Percentiles rank a stretch among this genome's conserved stretches.
Evolutionary conservation across 2,113 vertebrate genomes (phyloP).

Genomic region (Corythornis cristatus): DNA sequence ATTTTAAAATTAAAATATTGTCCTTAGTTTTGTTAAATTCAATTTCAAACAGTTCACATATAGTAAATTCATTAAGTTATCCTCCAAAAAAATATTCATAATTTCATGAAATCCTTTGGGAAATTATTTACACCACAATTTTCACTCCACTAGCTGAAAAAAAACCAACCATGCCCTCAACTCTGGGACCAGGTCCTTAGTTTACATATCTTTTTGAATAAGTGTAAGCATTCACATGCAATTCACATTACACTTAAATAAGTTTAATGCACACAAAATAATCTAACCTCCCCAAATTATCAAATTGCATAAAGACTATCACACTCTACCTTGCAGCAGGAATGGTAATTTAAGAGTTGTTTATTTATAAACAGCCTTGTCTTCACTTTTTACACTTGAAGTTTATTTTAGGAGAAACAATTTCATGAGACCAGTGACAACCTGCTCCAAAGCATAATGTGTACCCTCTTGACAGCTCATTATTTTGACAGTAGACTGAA

Average conservation of each 20-base stretch:
- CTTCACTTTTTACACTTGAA: slow-evolving; percentile 20
- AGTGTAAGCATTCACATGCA: not conserved
- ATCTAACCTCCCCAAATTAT: not conserved
- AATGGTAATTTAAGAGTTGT: not conserved
- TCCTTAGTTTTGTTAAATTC: not conserved
- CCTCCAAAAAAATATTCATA: not conserved
- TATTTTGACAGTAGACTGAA: slow-evolving; percentile 25
- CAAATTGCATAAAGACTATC: not conserved
- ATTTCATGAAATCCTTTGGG: not conserved
- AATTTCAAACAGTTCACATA: not conserved
- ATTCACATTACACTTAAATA: too few species aligned
- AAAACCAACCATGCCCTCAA: not conserved
- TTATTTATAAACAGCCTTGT: slow-evolving; percentile 19
- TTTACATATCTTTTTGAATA: not conserved
- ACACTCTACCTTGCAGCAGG: not conserved
- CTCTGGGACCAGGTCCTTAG: not conserved
- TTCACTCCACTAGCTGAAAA: not conserved
- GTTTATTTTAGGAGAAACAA: slow-evolving; percentile 44
- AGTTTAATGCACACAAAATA: not conserved
- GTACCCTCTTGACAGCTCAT: slow-evolving; percentile 49
- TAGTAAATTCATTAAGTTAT: not conserved
- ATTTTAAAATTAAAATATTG: not conserved
- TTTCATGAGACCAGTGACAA: slow-evolving; percentile 36
- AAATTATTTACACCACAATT: not conserved
- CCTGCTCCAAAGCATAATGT: not conserved